Conservation (phyloP, 2,888 invertebrate species). For the Nephrotoma flavescens region DNA sequence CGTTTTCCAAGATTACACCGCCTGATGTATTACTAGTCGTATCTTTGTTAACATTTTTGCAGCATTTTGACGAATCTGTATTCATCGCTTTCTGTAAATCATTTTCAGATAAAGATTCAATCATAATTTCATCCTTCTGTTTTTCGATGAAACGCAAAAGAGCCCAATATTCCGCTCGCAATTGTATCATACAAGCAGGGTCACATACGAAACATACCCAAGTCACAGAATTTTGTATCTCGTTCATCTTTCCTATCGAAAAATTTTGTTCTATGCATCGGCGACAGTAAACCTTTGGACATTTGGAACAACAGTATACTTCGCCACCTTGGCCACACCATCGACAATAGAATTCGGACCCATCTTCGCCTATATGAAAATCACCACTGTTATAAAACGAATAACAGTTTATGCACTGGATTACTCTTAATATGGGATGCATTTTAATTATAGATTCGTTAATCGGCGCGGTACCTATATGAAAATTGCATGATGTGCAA, state of each 20-base stretch:
- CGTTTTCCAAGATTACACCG: too few species aligned
- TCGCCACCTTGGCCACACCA: constrained; percentile 74
- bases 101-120: constrained; percentile 13
- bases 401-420: constrained; percentile 56
- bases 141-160: constrained; percentile 50
- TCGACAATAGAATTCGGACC: constrained; percentile 65
- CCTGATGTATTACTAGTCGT: too few species aligned
- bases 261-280: constrained; percentile 63
- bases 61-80: constrained; percentile 25
- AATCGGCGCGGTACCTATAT: constrained; percentile 54
- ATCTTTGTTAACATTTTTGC: constrained; percentile 16
- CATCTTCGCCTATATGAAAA: constrained; percentile 70
- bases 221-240: constrained; percentile 60
- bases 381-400: constrained; percentile 68
- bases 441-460: constrained; percentile 48
- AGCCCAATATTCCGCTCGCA: constrained; percentile 57
- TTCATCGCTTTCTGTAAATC: constrained; percentile 19
- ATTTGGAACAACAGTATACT: constrained; percentile 64
- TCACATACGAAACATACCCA: constrained; percentile 70
- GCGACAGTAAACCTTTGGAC: constrained; percentile 60
- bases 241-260: constrained; percentile 45
- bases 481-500: constrained; percentile 60
- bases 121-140: constrained; percentile 27
- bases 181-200: constrained; percentile 45
- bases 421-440: constrained; percentile 57